Percentiles rank a stretch among this genome's conserved stretches.
Evolutionary conservation across 2,888 invertebrate genomes (phyloP).

Genomic region (Platycheirus rosarum): DNA sequence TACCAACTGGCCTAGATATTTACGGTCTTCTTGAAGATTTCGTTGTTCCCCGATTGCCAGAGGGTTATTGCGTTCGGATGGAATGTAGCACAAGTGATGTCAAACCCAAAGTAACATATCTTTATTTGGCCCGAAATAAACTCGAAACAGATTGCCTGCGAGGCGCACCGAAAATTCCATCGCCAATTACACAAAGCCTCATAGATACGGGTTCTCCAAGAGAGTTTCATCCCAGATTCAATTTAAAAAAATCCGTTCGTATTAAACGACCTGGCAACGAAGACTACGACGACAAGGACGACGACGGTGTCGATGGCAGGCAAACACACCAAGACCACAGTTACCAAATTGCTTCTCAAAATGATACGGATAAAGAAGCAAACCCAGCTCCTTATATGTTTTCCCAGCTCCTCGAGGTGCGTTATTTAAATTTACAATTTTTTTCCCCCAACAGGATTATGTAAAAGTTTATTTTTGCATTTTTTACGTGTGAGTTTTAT

Average conservation of each 20-base stretch:
- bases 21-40: constrained; percentile 80
- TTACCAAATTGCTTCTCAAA: constrained; percentile 7
- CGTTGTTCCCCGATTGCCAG: constrained; percentile 81
- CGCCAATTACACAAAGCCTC: constrained; percentile 77
- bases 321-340: neutral
- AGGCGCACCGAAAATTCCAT: constrained; percentile 39
- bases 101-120: constrained; percentile 48
- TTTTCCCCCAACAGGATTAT: constrained; percentile 19
- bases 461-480: constrained; percentile 16
- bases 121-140: constrained; percentile 78
- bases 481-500: constrained; percentile 2
- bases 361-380: constrained; percentile 1
- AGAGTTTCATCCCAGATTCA: constrained; percentile 78
- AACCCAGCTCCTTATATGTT: constrained; percentile 72
- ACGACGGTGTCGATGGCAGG: constrained; percentile 5
- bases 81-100: constrained; percentile 71
- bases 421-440: constrained; percentile 40
- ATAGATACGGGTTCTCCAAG: constrained; percentile 79
- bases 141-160: constrained; percentile 46
- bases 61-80: constrained; percentile 80
- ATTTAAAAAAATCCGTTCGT: constrained; percentile 79
- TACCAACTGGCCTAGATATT: constrained; percentile 80
- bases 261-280: constrained; percentile 74
- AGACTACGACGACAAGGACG: neutral
- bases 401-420: constrained; percentile 74